Evolutionary conservation across 2,113 vertebrate genomes (phyloP).

Genomic region (Campylomormyrus tamandua): DNA sequence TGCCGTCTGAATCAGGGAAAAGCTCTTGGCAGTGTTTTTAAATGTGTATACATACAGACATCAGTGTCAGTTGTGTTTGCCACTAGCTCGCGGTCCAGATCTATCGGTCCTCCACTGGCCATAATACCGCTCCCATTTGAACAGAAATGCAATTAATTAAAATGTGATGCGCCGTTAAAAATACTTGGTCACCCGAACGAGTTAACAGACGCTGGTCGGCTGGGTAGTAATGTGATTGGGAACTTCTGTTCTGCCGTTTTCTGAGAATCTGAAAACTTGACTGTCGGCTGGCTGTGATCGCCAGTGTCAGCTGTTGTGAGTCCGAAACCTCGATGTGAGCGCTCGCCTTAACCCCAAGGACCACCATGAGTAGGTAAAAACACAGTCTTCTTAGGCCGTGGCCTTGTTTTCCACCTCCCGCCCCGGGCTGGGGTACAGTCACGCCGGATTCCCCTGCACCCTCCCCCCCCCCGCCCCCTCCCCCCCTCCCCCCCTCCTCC

Average conservation of each 20-base stretch:
- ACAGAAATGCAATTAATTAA: background rate
- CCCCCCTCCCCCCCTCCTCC: no score
- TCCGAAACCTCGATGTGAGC: background rate
- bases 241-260: background rate
- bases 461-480: background rate
- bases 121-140: background rate
- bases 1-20: background rate
- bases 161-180: background rate
- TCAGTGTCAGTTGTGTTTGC: background rate
- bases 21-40: background rate
- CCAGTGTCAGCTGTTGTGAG: background rate
- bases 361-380: background rate
- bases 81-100: background rate
- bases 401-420: slow-evolving; percentile 15
- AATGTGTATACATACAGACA: background rate
- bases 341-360: background rate
- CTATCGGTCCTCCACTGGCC: background rate
- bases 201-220: background rate
- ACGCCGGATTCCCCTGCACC: slow-evolving; percentile 12
- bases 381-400: slow-evolving; percentile 1
- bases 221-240: background rate
- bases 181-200: background rate
- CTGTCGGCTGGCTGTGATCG: background rate
- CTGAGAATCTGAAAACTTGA: background rate
- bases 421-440: slow-evolving; percentile 13